Conservation (phyloP, 2,113 vertebrate species). For the Antechinus flavipes region DNA sequence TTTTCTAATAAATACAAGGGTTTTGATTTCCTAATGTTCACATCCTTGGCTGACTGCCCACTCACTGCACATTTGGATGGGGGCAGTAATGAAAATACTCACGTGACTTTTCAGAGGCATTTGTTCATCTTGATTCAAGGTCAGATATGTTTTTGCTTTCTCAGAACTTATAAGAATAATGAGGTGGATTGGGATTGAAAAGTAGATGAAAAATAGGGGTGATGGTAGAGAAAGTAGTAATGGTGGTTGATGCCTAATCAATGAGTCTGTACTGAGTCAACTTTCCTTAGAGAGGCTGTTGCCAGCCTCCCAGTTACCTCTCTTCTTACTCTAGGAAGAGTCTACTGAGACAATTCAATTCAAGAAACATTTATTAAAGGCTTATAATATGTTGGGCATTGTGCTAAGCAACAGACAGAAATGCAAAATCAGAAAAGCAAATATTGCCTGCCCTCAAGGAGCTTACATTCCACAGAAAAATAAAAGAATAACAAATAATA, state of each 20-base stretch:
- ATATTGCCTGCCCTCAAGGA: not conserved
- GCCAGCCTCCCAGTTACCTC: not conserved
- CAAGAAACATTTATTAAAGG: not conserved
- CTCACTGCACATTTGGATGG: constrained; percentile 15
- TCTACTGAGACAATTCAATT: not conserved
- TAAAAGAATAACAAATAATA: not conserved
- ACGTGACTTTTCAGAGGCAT: not conserved
- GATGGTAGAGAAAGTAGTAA: not conserved
- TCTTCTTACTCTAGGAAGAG: not conserved
- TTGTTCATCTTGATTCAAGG: not conserved
- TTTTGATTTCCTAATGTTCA: constrained; percentile 69
- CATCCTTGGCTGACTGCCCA: constrained; percentile 61
- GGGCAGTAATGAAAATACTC: not conserved
- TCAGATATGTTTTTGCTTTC: not conserved
- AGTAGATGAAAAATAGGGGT: not conserved
- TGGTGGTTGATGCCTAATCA: not conserved
- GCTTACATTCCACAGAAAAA: not conserved
- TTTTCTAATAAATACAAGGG: constrained; percentile 70
- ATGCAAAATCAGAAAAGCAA: not conserved
- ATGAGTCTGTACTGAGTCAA: not conserved
- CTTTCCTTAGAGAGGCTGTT: not conserved
- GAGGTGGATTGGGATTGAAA: not conserved
- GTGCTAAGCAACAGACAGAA: not conserved
- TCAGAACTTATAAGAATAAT: not conserved
- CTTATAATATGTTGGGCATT: not conserved